These are phyloP conservation scores for Sialis fuliginosa DNA, from an alignment of 2,888 invertebrate species.

Conservation along the genomic window DNA sequence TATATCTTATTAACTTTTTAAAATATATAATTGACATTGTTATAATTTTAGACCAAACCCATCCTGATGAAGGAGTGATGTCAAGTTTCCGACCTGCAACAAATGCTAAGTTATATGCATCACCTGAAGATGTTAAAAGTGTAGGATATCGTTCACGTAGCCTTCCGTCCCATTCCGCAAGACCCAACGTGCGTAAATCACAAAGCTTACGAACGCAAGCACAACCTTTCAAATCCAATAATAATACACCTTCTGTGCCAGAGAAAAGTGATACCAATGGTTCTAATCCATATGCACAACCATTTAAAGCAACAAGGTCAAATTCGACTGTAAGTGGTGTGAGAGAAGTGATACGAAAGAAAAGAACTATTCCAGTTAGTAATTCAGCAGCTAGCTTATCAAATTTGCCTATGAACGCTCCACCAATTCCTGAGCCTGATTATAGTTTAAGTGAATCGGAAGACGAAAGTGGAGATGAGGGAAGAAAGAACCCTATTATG, in stretches of 20 bases:
- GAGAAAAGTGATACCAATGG: slow-evolving; percentile 21
- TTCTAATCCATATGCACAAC: slow-evolving; percentile 38
- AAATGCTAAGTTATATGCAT: slow-evolving; percentile 73
- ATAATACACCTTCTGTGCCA: slow-evolving; percentile 26
- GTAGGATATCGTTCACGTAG: slow-evolving; percentile 44
- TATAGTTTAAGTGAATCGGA: slow-evolving; percentile 80
- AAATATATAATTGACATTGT: not conserved
- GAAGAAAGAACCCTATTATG: slow-evolving; percentile 32
- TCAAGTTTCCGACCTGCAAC: slow-evolving; percentile 82
- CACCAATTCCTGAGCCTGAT: slow-evolving; percentile 84
- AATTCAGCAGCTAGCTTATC: slow-evolving; percentile 5
- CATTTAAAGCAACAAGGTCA: slow-evolving; percentile 27
- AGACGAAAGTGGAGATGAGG: slow-evolving; percentile 27
- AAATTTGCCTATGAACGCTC: slow-evolving; percentile 16
- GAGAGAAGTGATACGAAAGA: not conserved
- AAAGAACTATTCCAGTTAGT: slow-evolving; percentile 4
- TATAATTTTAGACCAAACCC: not conserved
- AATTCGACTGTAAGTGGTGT: slow-evolving; percentile 13
- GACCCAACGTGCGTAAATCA: slow-evolving; percentile 39
- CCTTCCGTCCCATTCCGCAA: slow-evolving; percentile 32
- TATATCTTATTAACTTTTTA: not conserved
- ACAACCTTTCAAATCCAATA: slow-evolving; percentile 25
- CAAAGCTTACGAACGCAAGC: slow-evolving; percentile 36
- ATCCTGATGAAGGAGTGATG: slow-evolving; percentile 32
- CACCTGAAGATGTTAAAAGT: slow-evolving; percentile 66